These are phyloP conservation scores for Hedya salicella DNA, from an alignment of 2,888 invertebrate species.

Conservation along the genomic window DNA sequence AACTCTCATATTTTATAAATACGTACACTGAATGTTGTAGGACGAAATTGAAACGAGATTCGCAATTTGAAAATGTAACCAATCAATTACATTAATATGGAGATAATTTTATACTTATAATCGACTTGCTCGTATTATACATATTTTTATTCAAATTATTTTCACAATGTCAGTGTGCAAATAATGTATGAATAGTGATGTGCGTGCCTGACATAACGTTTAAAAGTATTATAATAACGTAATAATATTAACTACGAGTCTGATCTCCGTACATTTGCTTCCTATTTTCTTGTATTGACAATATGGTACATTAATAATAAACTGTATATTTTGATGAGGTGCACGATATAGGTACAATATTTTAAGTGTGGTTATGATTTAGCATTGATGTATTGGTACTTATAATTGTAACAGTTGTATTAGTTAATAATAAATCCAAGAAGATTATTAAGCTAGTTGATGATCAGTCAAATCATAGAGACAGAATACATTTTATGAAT, in stretches of 20 bases:
- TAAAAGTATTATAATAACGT: conserved; percentile 11
- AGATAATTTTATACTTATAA: no score
- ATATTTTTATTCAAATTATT: no score
- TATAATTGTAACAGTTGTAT: background rate
- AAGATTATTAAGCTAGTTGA: conserved; percentile 2
- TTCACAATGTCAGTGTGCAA: no score
- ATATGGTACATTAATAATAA: background rate
- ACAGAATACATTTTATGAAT: no score
- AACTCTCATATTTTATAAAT: no score
- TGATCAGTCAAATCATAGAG: background rate
- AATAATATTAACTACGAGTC: conserved; percentile 12
- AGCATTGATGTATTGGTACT: background rate
- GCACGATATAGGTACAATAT: background rate
- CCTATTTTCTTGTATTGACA: conserved; percentile 34
- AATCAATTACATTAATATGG: no score
- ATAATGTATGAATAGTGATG: conserved; percentile 17
- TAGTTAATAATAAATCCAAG: background rate
- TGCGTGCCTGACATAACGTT: conserved; percentile 20
- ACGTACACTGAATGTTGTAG: no score
- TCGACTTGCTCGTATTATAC: no score
- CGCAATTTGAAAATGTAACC: no score
- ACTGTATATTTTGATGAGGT: background rate
- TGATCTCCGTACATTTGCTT: conserved; percentile 46
- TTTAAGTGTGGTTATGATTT: background rate
- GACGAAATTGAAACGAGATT: no score